Percentiles rank a stretch among this genome's conserved stretches.
phyloP scores from a whole-genome alignment of 2,113 vertebrate genomes.

The Bothrops jararaca region DNA sequence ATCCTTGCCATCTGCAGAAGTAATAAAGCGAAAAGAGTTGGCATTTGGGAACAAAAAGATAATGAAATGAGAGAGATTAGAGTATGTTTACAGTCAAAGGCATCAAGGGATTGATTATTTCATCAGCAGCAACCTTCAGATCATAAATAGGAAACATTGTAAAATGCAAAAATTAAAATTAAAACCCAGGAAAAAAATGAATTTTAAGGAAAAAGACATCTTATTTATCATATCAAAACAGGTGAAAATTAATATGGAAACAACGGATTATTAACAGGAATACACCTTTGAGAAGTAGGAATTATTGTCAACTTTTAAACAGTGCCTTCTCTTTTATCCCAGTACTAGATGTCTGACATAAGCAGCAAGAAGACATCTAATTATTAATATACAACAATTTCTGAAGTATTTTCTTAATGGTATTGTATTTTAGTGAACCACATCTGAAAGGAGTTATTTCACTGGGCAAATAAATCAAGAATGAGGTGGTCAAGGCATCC shows the following conservation, averaged over 20 bases:
- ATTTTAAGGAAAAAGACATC: slow-evolving; percentile 49
- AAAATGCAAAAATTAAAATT: background rate
- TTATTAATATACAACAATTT: background rate
- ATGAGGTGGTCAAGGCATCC: background rate
- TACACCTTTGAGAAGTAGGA: background rate
- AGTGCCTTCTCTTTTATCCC: background rate
- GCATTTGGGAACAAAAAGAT: slow-evolving; percentile 32
- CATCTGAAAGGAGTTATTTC: background rate
- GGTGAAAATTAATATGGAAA: slow-evolving; percentile 44
- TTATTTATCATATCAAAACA: slow-evolving; percentile 41
- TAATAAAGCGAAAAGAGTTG: slow-evolving; percentile 28
- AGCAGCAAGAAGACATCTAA: background rate
- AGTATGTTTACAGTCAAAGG: background rate
- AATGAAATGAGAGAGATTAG: slow-evolving; percentile 29
- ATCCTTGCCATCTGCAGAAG: slow-evolving; percentile 47
- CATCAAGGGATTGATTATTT: background rate
- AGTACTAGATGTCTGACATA: background rate
- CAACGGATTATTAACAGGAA: background rate
- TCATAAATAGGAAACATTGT: background rate
- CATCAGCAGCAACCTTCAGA: background rate
- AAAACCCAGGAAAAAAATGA: slow-evolving; percentile 12
- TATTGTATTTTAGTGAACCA: background rate
- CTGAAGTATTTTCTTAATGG: background rate
- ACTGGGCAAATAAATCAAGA: background rate
- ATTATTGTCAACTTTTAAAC: background rate